A percentile compares a stretch with the other conserved stretches of the same genome.
phyloP scores from a whole-genome alignment of 1,140 invertebrate genomes.

The Solenopsis fugax region DNA sequence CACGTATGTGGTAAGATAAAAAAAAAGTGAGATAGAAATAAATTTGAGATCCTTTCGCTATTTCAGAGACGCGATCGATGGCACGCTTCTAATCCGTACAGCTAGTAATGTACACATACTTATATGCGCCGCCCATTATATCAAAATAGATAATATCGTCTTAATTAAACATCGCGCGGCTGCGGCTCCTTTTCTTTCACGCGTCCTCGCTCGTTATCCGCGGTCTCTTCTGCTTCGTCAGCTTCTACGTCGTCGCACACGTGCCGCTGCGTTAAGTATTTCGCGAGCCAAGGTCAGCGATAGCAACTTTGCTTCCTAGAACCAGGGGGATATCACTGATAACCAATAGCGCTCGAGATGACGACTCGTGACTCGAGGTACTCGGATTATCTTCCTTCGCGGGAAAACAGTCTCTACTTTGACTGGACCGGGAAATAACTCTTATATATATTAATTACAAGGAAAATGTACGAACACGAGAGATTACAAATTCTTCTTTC shows the following conservation, averaged over 20 bases:
- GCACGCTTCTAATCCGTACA: neutral
- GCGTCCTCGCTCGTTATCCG: conserved; percentile 42
- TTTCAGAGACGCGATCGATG: neutral
- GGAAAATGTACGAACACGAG: neutral
- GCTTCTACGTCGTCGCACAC: conserved; percentile 67
- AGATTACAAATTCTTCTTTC: neutral
- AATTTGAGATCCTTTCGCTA: neutral
- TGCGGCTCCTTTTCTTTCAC: conserved; percentile 20
- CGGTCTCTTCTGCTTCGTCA: conserved; percentile 53
- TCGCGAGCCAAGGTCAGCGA: conserved; percentile 73
- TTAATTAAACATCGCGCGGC: conserved; percentile 42
- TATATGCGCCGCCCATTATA: neutral
- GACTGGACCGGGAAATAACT: conserved; percentile 7
- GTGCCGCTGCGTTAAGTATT: conserved; percentile 65
- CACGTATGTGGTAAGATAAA: conserved; percentile 14
- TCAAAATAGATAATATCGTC: conserved; percentile 13
- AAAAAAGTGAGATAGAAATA: neutral
- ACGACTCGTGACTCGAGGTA: conserved; percentile 40
- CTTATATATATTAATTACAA: neutral
- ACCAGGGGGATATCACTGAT: conserved; percentile 70
- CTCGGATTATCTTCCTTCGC: conserved; percentile 53
- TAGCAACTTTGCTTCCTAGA: conserved; percentile 75
- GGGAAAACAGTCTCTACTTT: neutral
- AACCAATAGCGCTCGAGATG: conserved; percentile 65
- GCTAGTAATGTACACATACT: neutral